Conservation (phyloP, 2,113 vertebrate genomes). For the Clarias batrachus region DNA sequence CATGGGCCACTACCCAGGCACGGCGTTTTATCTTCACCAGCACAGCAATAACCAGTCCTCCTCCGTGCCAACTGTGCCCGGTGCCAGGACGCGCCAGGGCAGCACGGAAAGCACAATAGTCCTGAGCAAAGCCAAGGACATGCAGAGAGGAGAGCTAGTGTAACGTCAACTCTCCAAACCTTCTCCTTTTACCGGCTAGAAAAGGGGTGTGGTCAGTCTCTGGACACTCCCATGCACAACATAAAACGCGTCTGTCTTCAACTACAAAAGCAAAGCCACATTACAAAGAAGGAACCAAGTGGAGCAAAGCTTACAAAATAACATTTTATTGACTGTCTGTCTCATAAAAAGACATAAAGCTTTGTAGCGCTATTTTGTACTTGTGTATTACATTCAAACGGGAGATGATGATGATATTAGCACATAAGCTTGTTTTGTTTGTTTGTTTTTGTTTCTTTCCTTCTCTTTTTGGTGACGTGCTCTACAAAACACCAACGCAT, state of each 20-base stretch:
- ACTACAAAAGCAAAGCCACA: constrained; percentile 35
- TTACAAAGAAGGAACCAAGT: constrained; percentile 42
- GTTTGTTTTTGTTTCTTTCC: neutral
- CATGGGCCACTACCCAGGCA: constrained; percentile 86
- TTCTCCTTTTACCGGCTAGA: constrained; percentile 12
- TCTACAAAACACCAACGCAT: constrained; percentile 14
- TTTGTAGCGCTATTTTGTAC: constrained; percentile 44
- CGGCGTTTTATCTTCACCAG: constrained; percentile 92
- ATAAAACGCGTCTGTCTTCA: constrained; percentile 47
- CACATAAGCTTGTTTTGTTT: constrained; percentile 42
- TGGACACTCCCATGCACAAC: constrained; percentile 74
- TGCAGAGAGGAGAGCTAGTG: constrained; percentile 82
- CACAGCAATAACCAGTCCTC: constrained; percentile 76
- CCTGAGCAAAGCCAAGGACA: constrained; percentile 82
- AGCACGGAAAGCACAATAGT: constrained; percentile 83
- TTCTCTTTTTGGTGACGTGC: neutral
- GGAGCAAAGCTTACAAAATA: constrained; percentile 73
- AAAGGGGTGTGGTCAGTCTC: constrained; percentile 36
- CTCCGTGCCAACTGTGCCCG: constrained; percentile 41
- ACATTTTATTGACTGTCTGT: constrained; percentile 71
- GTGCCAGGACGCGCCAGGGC: constrained; percentile 62
- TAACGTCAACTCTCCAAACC: constrained; percentile 57
- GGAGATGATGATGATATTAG: constrained; percentile 34
- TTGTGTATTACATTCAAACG: constrained; percentile 39
- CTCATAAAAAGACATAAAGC: constrained; percentile 21